Conservation (phyloP, 2,797 vertebrate species). For the Pipistrellus nathusii region DNA sequence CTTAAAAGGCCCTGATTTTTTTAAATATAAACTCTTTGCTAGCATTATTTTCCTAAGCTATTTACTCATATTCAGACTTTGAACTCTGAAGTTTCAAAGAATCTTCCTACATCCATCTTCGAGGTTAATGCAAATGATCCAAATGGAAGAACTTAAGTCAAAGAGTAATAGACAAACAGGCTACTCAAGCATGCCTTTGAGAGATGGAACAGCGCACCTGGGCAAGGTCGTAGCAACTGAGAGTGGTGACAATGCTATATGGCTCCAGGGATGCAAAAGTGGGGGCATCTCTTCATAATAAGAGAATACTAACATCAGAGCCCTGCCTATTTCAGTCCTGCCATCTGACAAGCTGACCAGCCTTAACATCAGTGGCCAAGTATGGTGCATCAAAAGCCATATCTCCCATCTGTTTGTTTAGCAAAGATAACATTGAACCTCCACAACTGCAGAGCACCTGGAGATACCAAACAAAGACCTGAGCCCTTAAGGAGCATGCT, state of each 20-base stretch:
- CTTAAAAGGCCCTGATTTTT: slow-evolving; percentile 63
- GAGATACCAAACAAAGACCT: background rate
- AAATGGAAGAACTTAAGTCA: background rate
- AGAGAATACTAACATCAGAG: background rate
- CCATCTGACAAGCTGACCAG: background rate
- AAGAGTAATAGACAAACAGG: background rate
- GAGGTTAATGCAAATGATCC: slow-evolving; percentile 37
- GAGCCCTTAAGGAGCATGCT: background rate
- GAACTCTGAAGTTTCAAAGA: slow-evolving; percentile 31
- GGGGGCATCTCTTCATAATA: background rate
- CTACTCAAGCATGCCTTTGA: background rate
- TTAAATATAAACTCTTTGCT: slow-evolving; percentile 57
- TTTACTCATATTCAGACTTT: slow-evolving; percentile 54
- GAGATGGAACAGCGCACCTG: background rate
- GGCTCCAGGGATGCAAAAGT: too few relatives aligned
- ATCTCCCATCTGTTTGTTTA: background rate
- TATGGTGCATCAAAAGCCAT: background rate
- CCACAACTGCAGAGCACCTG: background rate
- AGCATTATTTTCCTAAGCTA: slow-evolving; percentile 61
- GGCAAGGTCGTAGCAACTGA: too few relatives aligned
- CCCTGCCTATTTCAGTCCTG: background rate
- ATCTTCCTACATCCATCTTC: background rate
- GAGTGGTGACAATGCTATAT: too few relatives aligned
- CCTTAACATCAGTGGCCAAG: background rate
- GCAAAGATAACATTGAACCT: background rate